Base-by-base conservation (phyloP, 1,140 invertebrate genomes). In the Mya arenaria region DNA sequence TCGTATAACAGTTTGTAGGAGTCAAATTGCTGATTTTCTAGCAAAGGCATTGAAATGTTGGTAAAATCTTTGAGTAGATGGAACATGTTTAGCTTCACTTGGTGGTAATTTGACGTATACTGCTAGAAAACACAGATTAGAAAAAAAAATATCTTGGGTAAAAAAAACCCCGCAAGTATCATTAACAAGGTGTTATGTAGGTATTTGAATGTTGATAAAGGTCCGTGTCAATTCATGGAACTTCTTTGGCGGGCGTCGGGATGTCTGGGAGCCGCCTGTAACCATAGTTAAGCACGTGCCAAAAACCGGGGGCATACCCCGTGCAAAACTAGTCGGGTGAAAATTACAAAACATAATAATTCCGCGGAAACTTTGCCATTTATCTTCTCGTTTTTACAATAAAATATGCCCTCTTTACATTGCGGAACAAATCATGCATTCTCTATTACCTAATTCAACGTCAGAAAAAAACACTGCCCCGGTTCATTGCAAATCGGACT, bases 41-140 rank as follows among this genome's bases (percentile, higher is more conserved):
- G 71, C 68, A 56, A 71, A 56, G 32, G 44, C 63, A 80, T 80
- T 69, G 62, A 80, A 71, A 69, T 71, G 52, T 44, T 52, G 77
- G 25, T 60, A 80, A 60, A 62, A 44, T 60, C 62, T 32, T 19
- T 30, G 44, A 62, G 56, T 41, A 30, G 56, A n/a, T 48, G 77
- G 44, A 80, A 80, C 66, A 60, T 71, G 77, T 80, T 80, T 60
- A 80, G 66, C 77, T 55, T 80, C 77, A 71, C 62, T 71, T 56
- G 77, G 55, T 68, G 77, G 71, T 80, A 80, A 80, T 69, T 69
- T 80, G 66, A 69, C 77, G 52, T 80, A 60, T 69, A 71, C 48
- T 55, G 55, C 68, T 66, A 71, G 65, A 62, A 55, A 52, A 52
- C 17, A n/a, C n/a, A n/a, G 62, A 34, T 52, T 65, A 78, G 74